Evolutionary conservation across 1,140 invertebrate genomes (phyloP).

Genomic region (Meloidogyne exigua): DNA sequence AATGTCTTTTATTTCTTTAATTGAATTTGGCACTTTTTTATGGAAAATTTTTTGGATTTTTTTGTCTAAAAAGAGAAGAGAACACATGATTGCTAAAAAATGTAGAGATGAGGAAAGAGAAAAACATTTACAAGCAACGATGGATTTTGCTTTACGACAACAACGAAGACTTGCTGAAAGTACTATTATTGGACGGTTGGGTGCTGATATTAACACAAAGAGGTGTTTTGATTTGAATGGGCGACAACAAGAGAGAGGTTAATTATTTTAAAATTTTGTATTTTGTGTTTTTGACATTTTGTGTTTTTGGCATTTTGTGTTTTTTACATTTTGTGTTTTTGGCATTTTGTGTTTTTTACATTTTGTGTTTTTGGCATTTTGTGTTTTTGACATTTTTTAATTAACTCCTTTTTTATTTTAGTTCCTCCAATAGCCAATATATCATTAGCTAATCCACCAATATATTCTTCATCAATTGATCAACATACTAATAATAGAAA

Average conservation of each 20-base stretch:
- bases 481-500: neutral
- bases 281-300: neutral
- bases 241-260: neutral
- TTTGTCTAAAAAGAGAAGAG: conserved; percentile 52
- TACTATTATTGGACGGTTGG: neutral
- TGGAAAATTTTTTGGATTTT: conserved; percentile 58
- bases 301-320: no score
- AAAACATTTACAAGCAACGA: conserved; percentile 44
- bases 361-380: neutral
- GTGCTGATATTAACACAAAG: neutral
- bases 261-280: no score
- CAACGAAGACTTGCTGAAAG: conserved; percentile 13
- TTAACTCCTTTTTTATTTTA: neutral
- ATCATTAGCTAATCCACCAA: neutral
- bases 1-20: conserved; percentile 55
- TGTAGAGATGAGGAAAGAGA: conserved; percentile 49
- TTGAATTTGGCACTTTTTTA: conserved; percentile 53
- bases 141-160: conserved; percentile 32
- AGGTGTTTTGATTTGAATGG: neutral
- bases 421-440: conserved; percentile 3
- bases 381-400: conserved; percentile 2
- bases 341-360: neutral
- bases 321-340: neutral
- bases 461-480: neutral
- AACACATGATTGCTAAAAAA: conserved; percentile 57